Conservation (phyloP, 2,888 invertebrate genomes). For the Noctua comes region DNA sequence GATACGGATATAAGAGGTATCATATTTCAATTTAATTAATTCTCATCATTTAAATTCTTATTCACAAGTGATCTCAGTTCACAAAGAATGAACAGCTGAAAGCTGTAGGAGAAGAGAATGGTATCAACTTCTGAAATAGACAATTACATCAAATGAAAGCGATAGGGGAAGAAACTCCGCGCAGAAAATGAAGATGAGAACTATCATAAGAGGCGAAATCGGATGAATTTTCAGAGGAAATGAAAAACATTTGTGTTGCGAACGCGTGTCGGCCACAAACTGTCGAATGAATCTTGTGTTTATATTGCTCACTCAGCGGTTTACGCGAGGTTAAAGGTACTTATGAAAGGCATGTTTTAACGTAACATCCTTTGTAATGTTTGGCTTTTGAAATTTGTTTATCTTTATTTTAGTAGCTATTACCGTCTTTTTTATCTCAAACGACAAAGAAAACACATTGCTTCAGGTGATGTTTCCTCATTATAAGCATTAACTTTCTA, state of each 20-base stretch:
- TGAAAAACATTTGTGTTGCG: slow-evolving; percentile 71
- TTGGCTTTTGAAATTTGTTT: slow-evolving; percentile 58
- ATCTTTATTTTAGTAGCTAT: slow-evolving; percentile 49
- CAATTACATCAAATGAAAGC: slow-evolving; percentile 63
- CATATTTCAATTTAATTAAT: background rate
- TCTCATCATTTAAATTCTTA: background rate
- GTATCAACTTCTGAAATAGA: slow-evolving; percentile 62
- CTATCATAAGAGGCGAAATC: slow-evolving; percentile 73
- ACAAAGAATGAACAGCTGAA: slow-evolving; percentile 16
- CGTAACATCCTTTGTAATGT: slow-evolving; percentile 54
- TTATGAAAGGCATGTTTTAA: slow-evolving; percentile 46
- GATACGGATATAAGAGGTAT: background rate
- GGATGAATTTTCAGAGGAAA: slow-evolving; percentile 73
- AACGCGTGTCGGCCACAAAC: slow-evolving; percentile 64
- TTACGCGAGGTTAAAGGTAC: slow-evolving; percentile 56
- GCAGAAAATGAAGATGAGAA: slow-evolving; percentile 72
- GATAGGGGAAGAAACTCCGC: slow-evolving; percentile 65
- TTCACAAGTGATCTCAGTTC: background rate
- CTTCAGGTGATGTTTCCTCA: slow-evolving; percentile 25
- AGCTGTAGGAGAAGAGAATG: background rate
- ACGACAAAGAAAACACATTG: slow-evolving; percentile 48
- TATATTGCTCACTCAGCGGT: slow-evolving; percentile 65
- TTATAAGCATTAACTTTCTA: slow-evolving; percentile 29
- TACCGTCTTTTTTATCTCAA: slow-evolving; percentile 37
- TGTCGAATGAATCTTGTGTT: slow-evolving; percentile 66